These are phyloP conservation scores for Drosophila dives DNA, from an alignment of 2,888 invertebrate species.

Conservation along the genomic window DNA sequence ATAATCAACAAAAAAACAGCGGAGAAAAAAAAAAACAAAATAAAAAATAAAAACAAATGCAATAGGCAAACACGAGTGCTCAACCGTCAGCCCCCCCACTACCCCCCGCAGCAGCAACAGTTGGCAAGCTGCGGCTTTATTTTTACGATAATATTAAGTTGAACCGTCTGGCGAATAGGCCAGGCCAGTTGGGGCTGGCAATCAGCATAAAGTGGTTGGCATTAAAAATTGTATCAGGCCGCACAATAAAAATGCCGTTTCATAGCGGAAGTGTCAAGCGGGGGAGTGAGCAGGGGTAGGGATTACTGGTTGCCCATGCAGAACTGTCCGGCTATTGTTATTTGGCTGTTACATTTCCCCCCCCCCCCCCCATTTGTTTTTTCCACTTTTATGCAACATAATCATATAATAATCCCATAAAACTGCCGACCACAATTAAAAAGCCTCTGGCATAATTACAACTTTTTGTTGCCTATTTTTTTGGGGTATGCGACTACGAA, in stretches of 20 bases:
- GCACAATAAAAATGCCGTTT: conserved; percentile 71
- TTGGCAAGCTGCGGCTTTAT: conserved; percentile 57
- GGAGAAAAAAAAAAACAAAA: conserved; percentile 20
- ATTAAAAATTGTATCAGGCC: conserved; percentile 77
- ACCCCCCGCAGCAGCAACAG: conserved; percentile 60
- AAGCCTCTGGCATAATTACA: conserved; percentile 55
- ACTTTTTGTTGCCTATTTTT: conserved; percentile 56
- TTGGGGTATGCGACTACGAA: conserved; percentile 14
- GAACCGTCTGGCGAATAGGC: conserved; percentile 43
- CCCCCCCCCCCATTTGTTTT: neutral
- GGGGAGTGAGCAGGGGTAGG: neutral
- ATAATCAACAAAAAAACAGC: conserved; percentile 8
- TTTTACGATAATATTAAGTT: conserved; percentile 75
- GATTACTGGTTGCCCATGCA: neutral
- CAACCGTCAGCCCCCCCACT: neutral
- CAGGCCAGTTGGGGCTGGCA: conserved; percentile 48
- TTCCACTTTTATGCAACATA: conserved; percentile 42
- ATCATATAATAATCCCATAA: conserved; percentile 78
- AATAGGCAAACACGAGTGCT: conserved; percentile 38
- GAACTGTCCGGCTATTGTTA: conserved; percentile 31
- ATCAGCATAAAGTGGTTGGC: conserved; percentile 77
- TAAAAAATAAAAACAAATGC: conserved; percentile 30
- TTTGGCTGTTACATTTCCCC: conserved; percentile 19
- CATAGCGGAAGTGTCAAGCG: conserved; percentile 66
- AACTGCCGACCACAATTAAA: conserved; percentile 73